Conservation (phyloP, 2,888 invertebrate genomes). For the Netelia fuscicornis region DNA sequence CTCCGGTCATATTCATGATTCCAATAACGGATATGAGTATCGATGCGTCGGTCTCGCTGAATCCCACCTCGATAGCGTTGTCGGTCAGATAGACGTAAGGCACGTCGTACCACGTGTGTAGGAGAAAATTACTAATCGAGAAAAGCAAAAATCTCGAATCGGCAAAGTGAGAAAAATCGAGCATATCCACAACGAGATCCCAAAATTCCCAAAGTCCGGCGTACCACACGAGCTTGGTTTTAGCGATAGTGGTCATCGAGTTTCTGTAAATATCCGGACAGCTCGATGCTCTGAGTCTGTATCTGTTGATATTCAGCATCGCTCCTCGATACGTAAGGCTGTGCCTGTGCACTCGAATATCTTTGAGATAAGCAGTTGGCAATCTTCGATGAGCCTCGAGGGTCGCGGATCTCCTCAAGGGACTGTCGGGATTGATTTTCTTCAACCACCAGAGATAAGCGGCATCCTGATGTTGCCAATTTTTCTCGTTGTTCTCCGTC, state of each 20-base stretch:
- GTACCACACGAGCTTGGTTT: conserved; percentile 91
- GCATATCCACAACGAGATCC: conserved; percentile 91
- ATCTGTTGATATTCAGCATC: conserved; percentile 93
- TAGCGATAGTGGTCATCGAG: conserved; percentile 94
- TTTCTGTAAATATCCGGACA: conserved; percentile 96
- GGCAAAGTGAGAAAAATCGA: conserved; percentile 92
- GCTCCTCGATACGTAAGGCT: conserved; percentile 94
- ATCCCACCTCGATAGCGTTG: conserved; percentile 90
- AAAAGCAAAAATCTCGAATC: conserved; percentile 92
- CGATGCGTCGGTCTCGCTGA: conserved; percentile 90
- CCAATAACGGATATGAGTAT: conserved; percentile 95
- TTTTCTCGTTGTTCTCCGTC: conserved; percentile 30
- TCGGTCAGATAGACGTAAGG: conserved; percentile 97
- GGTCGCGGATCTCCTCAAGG: conserved; percentile 82
- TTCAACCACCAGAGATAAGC: conserved; percentile 87
- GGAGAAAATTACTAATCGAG: conserved; percentile 94
- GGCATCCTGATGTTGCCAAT: conserved; percentile 82
- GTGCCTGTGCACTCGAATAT: conserved; percentile 90
- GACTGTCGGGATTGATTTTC: conserved; percentile 83
- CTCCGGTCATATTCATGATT: conserved; percentile 94
- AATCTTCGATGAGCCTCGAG: conserved; percentile 83
- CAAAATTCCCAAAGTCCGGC: conserved; percentile 92
- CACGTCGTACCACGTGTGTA: conserved; percentile 97
- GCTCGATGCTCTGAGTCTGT: conserved; percentile 93
- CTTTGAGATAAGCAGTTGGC: conserved; percentile 90